phyloP scores from a whole-genome alignment of 2,113 vertebrate species.

The Benitochromis conjunctus region DNA sequence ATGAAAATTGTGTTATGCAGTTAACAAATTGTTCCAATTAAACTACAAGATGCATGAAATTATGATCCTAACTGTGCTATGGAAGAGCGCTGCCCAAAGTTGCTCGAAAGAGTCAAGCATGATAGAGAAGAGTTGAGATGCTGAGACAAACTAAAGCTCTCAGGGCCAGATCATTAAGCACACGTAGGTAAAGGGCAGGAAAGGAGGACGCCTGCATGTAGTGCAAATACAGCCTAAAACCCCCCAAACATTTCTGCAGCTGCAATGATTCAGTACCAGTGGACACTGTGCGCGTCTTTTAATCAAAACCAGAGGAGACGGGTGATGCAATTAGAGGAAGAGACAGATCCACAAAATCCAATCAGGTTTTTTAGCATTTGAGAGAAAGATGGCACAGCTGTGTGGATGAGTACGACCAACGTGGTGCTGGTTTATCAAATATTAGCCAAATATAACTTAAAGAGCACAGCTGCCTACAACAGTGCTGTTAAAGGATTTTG shows the following conservation, averaged over 20 bases:
- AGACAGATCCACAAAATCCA: neutral
- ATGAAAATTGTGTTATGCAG: neutral
- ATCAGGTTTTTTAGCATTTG: neutral
- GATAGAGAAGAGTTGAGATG: neutral
- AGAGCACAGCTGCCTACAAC: neutral
- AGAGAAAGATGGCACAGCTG: neutral
- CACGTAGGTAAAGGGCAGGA: too few relatives aligned
- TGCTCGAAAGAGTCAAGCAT: neutral
- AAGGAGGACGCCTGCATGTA: neutral
- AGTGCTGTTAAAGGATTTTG: neutral
- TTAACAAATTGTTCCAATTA: neutral
- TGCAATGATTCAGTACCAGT: neutral
- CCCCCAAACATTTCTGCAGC: neutral
- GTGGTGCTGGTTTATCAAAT: neutral
- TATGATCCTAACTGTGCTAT: neutral
- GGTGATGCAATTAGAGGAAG: neutral
- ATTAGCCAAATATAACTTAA: neutral
- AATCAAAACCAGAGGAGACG: neutral
- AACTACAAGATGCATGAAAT: neutral
- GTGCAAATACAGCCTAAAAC: neutral
- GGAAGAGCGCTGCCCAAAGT: neutral
- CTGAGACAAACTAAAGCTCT: fast-evolving
- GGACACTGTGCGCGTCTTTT: neutral
- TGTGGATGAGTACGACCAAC: neutral
- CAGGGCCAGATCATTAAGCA: neutral